Conservation (phyloP, 2,797 vertebrate species). For the Merluccius polli region DNA sequence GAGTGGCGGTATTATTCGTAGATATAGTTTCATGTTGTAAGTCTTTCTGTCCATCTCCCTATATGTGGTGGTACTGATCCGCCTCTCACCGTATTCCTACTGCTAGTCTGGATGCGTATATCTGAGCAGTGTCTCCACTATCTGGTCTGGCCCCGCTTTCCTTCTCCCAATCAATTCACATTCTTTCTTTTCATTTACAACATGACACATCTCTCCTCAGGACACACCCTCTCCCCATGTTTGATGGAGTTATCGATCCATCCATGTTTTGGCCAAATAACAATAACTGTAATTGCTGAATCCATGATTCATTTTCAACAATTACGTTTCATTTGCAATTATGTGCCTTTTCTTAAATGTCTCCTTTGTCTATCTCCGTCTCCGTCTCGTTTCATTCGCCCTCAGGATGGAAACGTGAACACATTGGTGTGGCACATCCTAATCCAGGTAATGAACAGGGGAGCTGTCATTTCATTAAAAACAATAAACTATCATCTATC, state of each 20-base stretch:
- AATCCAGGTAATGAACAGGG: neutral
- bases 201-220: neutral
- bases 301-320: neutral
- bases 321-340: neutral
- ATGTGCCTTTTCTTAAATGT: neutral
- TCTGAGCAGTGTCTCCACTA: neutral
- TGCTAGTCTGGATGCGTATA: neutral
- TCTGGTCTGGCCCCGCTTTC: neutral
- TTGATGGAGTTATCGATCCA: neutral
- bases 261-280: neutral
- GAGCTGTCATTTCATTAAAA: neutral
- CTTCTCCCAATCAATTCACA: neutral
- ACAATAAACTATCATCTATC: neutral
- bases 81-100: neutral
- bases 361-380: neutral
- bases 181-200: neutral
- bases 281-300: neutral
- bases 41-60: neutral
- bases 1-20: neutral
- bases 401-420: no score
- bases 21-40: neutral
- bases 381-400: neutral
- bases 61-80: neutral
- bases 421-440: neutral
- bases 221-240: neutral